These are phyloP conservation scores for Entomobrya multifasciata DNA, from an alignment of 2,888 invertebrate species.

Conservation along the genomic window DNA sequence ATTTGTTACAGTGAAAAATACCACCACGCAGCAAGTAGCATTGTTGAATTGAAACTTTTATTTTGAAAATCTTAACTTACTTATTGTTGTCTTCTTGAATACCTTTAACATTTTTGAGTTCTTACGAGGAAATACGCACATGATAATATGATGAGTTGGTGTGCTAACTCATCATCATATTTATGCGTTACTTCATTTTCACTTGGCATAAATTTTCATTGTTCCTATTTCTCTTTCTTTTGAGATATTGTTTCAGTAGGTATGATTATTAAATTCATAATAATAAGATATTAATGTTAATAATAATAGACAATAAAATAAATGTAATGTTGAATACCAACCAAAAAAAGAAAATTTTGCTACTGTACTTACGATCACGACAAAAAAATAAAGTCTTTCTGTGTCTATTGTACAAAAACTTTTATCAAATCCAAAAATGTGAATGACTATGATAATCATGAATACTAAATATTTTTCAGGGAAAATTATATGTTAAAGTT, in stretches of 20 bases:
- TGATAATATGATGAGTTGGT: neutral
- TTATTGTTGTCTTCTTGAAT: neutral
- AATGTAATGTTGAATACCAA: neutral
- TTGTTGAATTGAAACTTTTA: neutral
- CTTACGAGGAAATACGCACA: neutral
- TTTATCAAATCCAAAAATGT: too few relatives aligned
- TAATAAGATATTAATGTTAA: too few relatives aligned
- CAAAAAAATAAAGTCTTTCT: too few relatives aligned
- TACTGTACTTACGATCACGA: too few relatives aligned
- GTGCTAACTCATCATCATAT: neutral
- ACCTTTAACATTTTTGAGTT: neutral
- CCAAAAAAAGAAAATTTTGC: neutral
- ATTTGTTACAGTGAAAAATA: neutral
- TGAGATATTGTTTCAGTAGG: slow-evolving; percentile 19
- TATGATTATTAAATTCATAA: slow-evolving; percentile 27
- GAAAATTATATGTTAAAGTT: too few relatives aligned
- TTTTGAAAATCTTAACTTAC: neutral
- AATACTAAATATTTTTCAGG: too few relatives aligned
- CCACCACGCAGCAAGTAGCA: neutral
- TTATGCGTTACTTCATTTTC: slow-evolving; percentile 26
- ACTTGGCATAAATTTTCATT: neutral
- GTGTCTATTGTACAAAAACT: too few relatives aligned
- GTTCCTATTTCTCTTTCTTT: neutral
- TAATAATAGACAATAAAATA: neutral
- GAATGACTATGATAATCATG: too few relatives aligned